Evolutionary conservation across 2,888 invertebrate species (phyloP).

Genomic region (Agrilus biguttatus): DNA sequence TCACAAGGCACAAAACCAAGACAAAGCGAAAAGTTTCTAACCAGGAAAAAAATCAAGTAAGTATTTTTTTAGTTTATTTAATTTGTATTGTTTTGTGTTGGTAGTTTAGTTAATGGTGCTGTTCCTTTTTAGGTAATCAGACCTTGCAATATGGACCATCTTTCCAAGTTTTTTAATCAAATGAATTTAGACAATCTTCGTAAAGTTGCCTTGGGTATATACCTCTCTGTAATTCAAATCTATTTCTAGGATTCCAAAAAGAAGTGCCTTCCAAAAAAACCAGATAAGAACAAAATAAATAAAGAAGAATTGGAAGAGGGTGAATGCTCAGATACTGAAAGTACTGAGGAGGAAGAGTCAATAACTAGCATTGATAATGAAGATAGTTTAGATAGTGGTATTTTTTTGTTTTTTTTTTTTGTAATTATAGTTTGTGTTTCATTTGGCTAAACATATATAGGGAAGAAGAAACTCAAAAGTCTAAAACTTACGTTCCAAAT

Average conservation of each 20-base stretch:
- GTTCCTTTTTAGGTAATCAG: constrained; percentile 28
- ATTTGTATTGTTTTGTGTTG: constrained; percentile 1
- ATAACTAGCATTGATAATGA: constrained; percentile 1
- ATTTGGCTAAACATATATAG: too few species aligned
- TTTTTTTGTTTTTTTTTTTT: constrained; percentile 10
- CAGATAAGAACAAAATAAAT: constrained; percentile 17
- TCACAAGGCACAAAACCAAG: constrained; percentile 19
- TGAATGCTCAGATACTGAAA: constrained; percentile 44
- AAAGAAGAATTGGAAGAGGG: constrained; percentile 42
- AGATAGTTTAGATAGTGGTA: constrained; percentile 1
- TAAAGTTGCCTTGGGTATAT: constrained; percentile 40
- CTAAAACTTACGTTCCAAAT: too few species aligned
- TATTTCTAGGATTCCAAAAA: constrained; percentile 27
- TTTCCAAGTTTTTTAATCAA: constrained; percentile 26
- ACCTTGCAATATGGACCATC: constrained; percentile 28
- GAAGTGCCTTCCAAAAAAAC: constrained; percentile 12
- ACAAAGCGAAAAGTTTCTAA: constrained; percentile 9
- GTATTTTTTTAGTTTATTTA: constrained; percentile 3
- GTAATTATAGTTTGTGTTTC: not conserved
- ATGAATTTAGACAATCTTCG: constrained; percentile 37
- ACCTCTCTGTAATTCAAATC: constrained; percentile 25
- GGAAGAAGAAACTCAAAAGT: too few species aligned
- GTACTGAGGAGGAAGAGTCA: constrained; percentile 6
- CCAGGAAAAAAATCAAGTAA: constrained; percentile 12
- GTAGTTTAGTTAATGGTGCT: constrained; percentile 4